These are phyloP conservation scores for Platycnemis pennipes DNA, from an alignment of 2,888 invertebrate genomes.

Conservation along the genomic window DNA sequence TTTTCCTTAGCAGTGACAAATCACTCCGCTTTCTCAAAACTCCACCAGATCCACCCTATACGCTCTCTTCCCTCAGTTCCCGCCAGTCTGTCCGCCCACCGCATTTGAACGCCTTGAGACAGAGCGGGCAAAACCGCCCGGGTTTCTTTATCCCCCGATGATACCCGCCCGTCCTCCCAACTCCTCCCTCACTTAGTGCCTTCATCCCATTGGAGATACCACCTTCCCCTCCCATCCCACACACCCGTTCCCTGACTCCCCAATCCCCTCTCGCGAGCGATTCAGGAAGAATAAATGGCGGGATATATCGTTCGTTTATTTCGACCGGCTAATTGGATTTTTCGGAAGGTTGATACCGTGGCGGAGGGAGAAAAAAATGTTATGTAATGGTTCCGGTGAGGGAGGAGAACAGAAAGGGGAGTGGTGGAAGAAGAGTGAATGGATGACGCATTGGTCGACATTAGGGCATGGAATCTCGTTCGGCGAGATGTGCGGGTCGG, in stretches of 20 bases:
- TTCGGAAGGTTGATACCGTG: not conserved
- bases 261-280: not conserved
- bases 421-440: not conserved
- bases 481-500: not conserved
- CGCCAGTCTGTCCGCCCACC: not conserved
- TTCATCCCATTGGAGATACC: not conserved
- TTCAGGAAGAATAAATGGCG: slow-evolving; percentile 50
- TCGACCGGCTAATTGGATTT: slow-evolving; percentile 41
- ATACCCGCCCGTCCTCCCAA: not conserved
- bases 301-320: slow-evolving; percentile 55
- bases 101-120: not conserved
- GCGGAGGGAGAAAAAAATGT: not conserved
- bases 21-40: slow-evolving; percentile 57
- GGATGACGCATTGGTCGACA: slow-evolving; percentile 42
- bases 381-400: not conserved
- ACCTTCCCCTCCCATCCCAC: not conserved
- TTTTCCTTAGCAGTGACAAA: slow-evolving; percentile 56
- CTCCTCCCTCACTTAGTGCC: not conserved
- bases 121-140: not conserved
- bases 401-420: not conserved
- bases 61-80: not conserved
- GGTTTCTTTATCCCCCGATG: not conserved
- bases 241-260: not conserved
- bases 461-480: slow-evolving; percentile 10
- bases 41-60: not conserved